These are phyloP conservation scores for Nezara viridula DNA, from an alignment of 2,888 invertebrate genomes.

Conservation along the genomic window DNA sequence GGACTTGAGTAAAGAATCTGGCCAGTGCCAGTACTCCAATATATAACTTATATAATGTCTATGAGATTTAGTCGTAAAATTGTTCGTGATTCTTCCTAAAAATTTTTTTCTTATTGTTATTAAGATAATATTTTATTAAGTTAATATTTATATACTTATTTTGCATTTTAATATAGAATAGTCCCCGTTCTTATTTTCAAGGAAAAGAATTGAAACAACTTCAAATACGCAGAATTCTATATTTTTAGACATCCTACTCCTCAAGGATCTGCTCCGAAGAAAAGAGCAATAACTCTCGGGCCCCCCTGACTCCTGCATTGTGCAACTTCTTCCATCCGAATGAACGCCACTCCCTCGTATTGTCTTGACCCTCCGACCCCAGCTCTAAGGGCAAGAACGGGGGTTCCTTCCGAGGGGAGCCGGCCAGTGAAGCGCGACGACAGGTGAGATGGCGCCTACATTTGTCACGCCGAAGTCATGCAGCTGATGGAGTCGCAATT, in stretches of 20 bases:
- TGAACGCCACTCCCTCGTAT: not conserved
- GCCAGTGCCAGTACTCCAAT: too few relatives aligned
- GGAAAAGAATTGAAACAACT: not conserved
- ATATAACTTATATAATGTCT: too few relatives aligned
- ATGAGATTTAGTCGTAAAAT: too few relatives aligned
- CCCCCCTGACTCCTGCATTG: not conserved
- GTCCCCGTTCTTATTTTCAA: not conserved
- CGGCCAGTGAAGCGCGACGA: not conserved
- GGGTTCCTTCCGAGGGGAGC: not conserved
- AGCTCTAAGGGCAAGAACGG: conserved; percentile 8
- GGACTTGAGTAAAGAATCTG: too few relatives aligned
- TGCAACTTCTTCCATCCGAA: conserved; percentile 25
- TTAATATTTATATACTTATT: too few relatives aligned
- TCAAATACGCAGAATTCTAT: not conserved
- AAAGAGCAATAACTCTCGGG: not conserved
- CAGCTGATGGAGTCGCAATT: conserved; percentile 35
- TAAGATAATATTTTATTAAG: too few relatives aligned
- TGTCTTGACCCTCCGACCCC: conserved; percentile 15
- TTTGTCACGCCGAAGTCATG: conserved; percentile 15
- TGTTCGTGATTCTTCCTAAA: too few relatives aligned
- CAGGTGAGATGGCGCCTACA: conserved; percentile 31
- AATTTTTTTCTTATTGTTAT: too few relatives aligned
- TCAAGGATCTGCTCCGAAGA: not conserved
- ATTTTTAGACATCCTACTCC: not conserved
- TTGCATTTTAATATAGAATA: too few relatives aligned